phyloP scores from a whole-genome alignment of 2,888 invertebrate genomes.

The Rotaria magnacalcarata region DNA sequence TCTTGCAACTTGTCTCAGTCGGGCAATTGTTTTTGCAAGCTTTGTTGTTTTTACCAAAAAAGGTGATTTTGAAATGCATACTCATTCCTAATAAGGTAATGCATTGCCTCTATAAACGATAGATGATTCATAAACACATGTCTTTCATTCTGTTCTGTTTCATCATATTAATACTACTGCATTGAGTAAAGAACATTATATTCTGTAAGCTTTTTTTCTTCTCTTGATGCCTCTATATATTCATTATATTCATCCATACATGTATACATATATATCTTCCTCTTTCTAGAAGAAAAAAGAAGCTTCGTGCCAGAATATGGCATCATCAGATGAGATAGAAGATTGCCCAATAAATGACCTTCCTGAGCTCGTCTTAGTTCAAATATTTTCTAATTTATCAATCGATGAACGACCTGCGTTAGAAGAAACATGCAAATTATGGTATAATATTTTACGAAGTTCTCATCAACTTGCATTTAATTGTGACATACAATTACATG shows the following conservation, averaged over 20 bases:
- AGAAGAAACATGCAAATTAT: conserved; percentile 24
- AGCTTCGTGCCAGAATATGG: conserved; percentile 5
- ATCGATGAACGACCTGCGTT: conserved; percentile 12
- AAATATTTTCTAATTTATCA: conserved; percentile 12
- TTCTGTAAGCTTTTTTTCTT: neutral
- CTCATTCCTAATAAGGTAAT: neutral
- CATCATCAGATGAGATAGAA: neutral
- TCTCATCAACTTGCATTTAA: neutral
- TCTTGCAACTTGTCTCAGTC: no score
- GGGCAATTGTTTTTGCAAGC: no score
- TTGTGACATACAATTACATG: neutral
- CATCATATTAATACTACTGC: neutral
- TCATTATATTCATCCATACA: neutral
- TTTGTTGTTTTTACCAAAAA: neutral
- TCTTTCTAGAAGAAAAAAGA: neutral
- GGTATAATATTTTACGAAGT: neutral
- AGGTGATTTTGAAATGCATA: neutral
- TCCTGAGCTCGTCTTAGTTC: conserved; percentile 15
- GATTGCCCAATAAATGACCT: neutral
- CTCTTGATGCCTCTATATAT: neutral
- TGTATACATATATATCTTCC: neutral
- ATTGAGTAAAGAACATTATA: neutral
- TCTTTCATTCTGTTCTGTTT: neutral
- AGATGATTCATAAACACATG: neutral
- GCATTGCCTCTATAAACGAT: neutral